Evolutionary conservation across 2,113 vertebrate species (phyloP).

Genomic region (Phaethornis superciliosus): DNA sequence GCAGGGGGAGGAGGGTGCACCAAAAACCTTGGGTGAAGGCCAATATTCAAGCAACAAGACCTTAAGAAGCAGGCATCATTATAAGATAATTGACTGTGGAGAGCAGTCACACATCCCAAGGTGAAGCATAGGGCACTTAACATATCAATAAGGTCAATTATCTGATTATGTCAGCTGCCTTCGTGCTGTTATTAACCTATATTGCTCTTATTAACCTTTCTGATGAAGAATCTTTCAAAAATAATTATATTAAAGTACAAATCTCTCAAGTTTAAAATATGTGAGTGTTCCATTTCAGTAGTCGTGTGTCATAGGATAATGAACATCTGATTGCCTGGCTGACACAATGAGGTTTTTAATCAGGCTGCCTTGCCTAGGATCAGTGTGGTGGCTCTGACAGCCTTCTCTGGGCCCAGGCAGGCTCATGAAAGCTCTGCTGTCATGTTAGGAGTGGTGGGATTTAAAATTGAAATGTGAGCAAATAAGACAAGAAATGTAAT

Average conservation of each 20-base stretch:
- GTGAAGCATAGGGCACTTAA: slow-evolving; percentile 71
- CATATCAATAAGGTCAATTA: slow-evolving; percentile 80
- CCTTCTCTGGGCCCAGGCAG: slow-evolving; percentile 26
- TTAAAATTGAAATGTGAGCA: slow-evolving; percentile 72
- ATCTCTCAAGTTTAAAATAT: slow-evolving; percentile 71
- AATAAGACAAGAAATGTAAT: slow-evolving; percentile 54
- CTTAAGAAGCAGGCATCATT: slow-evolving; percentile 41
- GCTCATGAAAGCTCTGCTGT: slow-evolving; percentile 55
- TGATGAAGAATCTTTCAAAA: slow-evolving; percentile 81
- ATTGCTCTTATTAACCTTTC: slow-evolving; percentile 80
- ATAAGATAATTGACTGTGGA: slow-evolving; percentile 70
- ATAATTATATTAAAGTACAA: slow-evolving; percentile 80
- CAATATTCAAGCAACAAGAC: slow-evolving; percentile 12
- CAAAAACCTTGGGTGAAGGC: background rate
- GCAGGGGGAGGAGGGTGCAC: background rate
- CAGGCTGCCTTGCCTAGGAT: slow-evolving; percentile 42
- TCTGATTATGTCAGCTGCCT: slow-evolving; percentile 68
- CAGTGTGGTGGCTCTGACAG: slow-evolving; percentile 27
- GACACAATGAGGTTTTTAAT: slow-evolving; percentile 66
- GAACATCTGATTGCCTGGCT: slow-evolving; percentile 68
- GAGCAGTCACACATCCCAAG: slow-evolving; percentile 62
- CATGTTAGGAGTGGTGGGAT: slow-evolving; percentile 48
- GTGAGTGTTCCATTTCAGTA: slow-evolving; percentile 71
- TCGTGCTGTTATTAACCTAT: slow-evolving; percentile 73
- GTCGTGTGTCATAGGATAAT: slow-evolving; percentile 68